phyloP scores from a whole-genome alignment of 2,113 vertebrate genomes.

The Reinhardtius hippoglossoides region DNA sequence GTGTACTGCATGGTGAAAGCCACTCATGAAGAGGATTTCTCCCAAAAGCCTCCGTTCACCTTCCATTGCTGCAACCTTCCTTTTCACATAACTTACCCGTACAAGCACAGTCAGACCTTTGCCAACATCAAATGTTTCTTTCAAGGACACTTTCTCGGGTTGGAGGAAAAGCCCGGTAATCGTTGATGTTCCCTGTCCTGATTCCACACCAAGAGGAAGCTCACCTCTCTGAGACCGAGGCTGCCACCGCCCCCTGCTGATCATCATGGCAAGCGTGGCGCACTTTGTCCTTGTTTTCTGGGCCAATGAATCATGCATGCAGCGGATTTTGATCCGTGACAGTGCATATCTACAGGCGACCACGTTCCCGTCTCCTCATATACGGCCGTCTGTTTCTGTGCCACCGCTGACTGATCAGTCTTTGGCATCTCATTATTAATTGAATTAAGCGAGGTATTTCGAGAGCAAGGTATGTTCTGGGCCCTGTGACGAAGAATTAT shows the following conservation, averaged over 20 bases:
- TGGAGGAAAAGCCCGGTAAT: slow-evolving; percentile 30
- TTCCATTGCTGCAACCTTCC: slow-evolving; percentile 34
- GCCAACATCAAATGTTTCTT: slow-evolving; percentile 30
- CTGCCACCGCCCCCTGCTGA: slow-evolving; percentile 35
- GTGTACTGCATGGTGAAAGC: slow-evolving; percentile 22
- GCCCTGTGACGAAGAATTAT: slow-evolving; percentile 65
- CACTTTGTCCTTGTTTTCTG: slow-evolving; percentile 53
- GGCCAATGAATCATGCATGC: slow-evolving; percentile 55
- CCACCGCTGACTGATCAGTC: slow-evolving; percentile 27
- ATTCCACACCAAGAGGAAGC: slow-evolving; percentile 15
- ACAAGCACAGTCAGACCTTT: slow-evolving; percentile 10
- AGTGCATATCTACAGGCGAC: slow-evolving; percentile 32
- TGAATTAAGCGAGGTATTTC: slow-evolving; percentile 68
- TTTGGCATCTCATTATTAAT: slow-evolving; percentile 71
- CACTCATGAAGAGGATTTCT: slow-evolving; percentile 16
- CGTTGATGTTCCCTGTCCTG: slow-evolving; percentile 18
- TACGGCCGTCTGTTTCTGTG: slow-evolving; percentile 33
- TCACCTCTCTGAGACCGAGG: neutral
- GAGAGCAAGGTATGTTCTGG: slow-evolving; percentile 64
- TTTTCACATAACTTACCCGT: slow-evolving; percentile 11
- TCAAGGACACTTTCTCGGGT: slow-evolving; percentile 41
- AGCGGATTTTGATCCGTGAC: slow-evolving; percentile 64
- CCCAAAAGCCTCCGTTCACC: slow-evolving; percentile 23
- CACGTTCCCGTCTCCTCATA: slow-evolving; percentile 21
- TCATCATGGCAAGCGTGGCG: neutral